These are phyloP conservation scores for Scolopax bukidnonensis DNA, from an alignment of 2,797 vertebrate species.

Conservation along the genomic window DNA sequence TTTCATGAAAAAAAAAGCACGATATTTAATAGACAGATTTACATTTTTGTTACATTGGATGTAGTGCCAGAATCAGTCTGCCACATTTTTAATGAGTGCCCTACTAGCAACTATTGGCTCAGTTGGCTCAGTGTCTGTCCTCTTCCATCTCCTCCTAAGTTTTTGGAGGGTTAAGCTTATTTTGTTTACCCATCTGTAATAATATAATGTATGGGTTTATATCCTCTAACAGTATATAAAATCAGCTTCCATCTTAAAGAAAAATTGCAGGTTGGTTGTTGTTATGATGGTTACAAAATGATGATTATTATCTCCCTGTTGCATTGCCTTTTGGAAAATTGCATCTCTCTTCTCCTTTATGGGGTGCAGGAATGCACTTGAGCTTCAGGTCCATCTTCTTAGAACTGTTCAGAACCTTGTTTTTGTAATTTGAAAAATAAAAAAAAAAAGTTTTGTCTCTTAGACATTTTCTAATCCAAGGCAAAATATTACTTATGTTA, in stretches of 20 bases:
- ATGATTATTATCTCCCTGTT: not conserved
- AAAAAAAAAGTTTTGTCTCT: not conserved
- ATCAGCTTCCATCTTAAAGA: not conserved
- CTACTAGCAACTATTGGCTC: not conserved
- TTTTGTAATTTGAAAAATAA: not conserved
- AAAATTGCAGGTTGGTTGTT: not conserved
- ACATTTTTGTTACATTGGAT: not conserved
- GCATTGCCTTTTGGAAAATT: not conserved
- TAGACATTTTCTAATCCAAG: not conserved
- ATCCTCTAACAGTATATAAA: not conserved
- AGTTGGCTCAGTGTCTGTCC: not conserved
- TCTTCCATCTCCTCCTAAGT: not conserved
- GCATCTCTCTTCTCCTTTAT: not conserved
- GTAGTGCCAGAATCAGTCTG: not conserved
- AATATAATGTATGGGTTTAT: not conserved
- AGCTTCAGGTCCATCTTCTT: not conserved
- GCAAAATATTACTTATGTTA: not conserved
- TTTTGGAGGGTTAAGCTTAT: not conserved
- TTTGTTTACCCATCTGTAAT: not conserved
- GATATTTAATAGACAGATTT: not conserved
- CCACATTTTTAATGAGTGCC: not conserved
- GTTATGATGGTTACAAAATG: not conserved
- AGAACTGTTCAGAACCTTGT: not conserved
- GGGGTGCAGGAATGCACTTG: not conserved
- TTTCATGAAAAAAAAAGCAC: not conserved